Conservation (phyloP, 2,113 vertebrate genomes). For the Psilopsiagon aurifrons region DNA sequence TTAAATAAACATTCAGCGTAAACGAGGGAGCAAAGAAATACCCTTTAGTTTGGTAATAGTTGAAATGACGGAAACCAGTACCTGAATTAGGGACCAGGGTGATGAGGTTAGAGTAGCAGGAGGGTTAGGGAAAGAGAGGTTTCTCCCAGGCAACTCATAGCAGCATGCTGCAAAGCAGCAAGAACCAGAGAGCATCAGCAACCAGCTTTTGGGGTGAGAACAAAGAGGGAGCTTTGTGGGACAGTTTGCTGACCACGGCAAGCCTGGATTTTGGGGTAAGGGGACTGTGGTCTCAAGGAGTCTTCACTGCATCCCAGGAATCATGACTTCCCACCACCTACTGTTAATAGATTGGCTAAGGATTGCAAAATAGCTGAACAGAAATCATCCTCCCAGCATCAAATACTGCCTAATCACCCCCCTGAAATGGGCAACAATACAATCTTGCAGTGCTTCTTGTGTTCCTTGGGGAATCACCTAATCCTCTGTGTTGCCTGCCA, state of each 20-base stretch:
- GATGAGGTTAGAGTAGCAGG: background rate
- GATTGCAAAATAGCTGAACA: background rate
- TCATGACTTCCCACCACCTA: background rate
- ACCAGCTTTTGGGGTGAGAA: background rate
- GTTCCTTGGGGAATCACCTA: conserved; percentile 40
- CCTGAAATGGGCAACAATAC: background rate
- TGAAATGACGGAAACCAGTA: conserved; percentile 22
- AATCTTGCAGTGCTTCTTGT: background rate
- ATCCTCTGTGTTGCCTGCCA: conserved; percentile 31
- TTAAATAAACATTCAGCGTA: conserved; percentile 64
- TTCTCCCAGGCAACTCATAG: background rate
- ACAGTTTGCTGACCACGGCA: background rate
- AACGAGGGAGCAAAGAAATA: conserved; percentile 57
- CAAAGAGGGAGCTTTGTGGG: background rate
- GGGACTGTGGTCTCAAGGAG: background rate
- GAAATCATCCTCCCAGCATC: conserved; percentile 10
- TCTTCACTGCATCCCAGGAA: background rate
- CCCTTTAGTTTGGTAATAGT: conserved; percentile 33
- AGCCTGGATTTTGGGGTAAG: background rate
- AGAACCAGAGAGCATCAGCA: background rate
- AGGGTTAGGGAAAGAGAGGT: background rate
- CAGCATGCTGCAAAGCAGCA: background rate
- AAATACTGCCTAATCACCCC: background rate
- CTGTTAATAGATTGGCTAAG: background rate
- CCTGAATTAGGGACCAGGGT: background rate